Evolutionary conservation across 2,113 vertebrate genomes (phyloP), one percentile per base, ranked within the genome.

Genomic region (Nicator chloris): DNA sequence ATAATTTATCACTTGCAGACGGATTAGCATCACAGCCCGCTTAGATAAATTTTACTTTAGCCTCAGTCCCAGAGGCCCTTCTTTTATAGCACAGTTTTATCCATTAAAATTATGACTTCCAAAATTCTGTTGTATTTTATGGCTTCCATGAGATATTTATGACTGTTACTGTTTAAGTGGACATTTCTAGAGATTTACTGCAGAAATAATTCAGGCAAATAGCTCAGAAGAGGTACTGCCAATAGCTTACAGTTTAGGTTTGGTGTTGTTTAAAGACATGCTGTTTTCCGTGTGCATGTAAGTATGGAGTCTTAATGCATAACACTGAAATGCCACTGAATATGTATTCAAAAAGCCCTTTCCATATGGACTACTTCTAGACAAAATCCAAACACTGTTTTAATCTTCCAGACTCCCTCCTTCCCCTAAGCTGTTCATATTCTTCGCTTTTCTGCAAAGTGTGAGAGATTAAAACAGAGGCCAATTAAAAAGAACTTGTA

Each of bases 81-180:
- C 95, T 97, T 98, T 98, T 98, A 98, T 95, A 97, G 97, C 82
- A 63, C 86, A 97, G 97, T 98, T 98, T 97, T 97, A 98, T 97
- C 97, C 97, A 98, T 98, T 98, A 98, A 98, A 98, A 98, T 98
- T 97, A 98, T 98, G 97, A 98, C 98, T 98, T 98, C 97, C 97
- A 98, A 98, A 98, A 98, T 98, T 98, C 97, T 98, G 96, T 95
- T 98, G 95, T 96, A 87, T 97, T 98, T 98, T 98, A 98, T 95
- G 94, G 95, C 97, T 97, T 96, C 93, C 61, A 33, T 33, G 95
- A 98, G 97, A 97, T 98, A 98, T 98, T 98, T 98, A 98, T 97
- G 97, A 97, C 88, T 86, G 96, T 95, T 92, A 88, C 96, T 96
- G 96, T 85, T 97, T 98, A 97, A 98, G 95, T 96, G 93, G 97